Base-by-base conservation (phyloP, 2,113 vertebrate genomes). In the Silurus meridionalis region DNA sequence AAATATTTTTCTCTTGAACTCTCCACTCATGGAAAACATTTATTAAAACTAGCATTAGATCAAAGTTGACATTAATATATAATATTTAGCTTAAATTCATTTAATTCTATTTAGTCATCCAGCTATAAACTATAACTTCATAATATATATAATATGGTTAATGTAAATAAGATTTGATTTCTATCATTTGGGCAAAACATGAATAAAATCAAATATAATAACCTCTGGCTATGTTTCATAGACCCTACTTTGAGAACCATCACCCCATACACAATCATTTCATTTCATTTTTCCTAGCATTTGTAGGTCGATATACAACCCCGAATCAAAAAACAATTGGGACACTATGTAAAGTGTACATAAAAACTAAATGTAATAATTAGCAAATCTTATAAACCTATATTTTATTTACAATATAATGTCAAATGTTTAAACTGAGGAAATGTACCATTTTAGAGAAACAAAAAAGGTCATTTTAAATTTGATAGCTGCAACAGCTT, bases 251-350 rank as follows among this genome's bases (percentile, higher is more conserved):
- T 48, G 69, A 72, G 19, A 72, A 21, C 46, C 4, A 75, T 11
- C 21, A 50, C 8, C 50, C 19, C 21, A 11, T 52, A 52, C 13
- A 23, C 23, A 25, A 52, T 0, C 23, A 21, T 52, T n/a, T 53
- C 0, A 17, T 58, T 79, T 55, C 3, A 28, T 57, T 57, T 57
- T 57, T 58, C 15, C 28, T 8, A 15, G 57, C 17, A 58, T 79
- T 48, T 58, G 15, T 58, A 4, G 6, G 6, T 5, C 50, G 83
- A 87, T 83, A 85, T 60, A 88, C 64, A 79, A 60, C 37, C 2
- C 37, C 37, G 2, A 37, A 37, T 37, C 1, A 37, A 37, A 37
- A 37, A 37, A 37, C 37, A 37, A 37, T 37, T 37, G 37, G 37
- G 37, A 2, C 37, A 37, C 37, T 37, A 37, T 37, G 37, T 37